A percentile compares a stretch with the other conserved stretches of the same genome.
These are phyloP conservation scores for Gnathochromis pfefferi DNA, from an alignment of 2,113 vertebrate genomes.

Conservation along the genomic window DNA sequence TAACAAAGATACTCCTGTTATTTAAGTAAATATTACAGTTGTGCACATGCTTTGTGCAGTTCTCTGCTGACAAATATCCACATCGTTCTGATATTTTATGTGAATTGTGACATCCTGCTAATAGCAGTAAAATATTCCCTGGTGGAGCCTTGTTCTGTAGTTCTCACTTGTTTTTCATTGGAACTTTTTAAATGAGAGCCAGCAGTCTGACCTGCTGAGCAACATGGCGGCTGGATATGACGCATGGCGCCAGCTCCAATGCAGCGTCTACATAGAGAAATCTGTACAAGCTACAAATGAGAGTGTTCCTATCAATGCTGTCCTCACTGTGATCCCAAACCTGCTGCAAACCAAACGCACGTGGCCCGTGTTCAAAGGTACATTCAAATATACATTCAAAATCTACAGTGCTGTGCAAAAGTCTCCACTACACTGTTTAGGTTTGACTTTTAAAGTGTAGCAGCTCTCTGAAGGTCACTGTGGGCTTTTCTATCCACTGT, in stretches of 20 bases:
- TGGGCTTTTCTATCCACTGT: not conserved
- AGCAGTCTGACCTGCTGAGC: not conserved
- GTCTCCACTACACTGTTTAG: not conserved
- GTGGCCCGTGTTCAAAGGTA: not conserved
- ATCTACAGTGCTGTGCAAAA: not conserved
- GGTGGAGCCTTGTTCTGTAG: not conserved
- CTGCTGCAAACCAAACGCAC: not conserved
- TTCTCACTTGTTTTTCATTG: not conserved
- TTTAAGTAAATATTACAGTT: not conserved
- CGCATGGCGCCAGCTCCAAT: not conserved
- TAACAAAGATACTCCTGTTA: not conserved
- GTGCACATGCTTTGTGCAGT: fast-evolving
- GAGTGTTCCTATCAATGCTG: not conserved
- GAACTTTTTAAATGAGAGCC: not conserved
- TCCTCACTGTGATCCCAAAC: not conserved
- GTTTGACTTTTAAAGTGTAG: not conserved
- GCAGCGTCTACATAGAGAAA: not conserved
- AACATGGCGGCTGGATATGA: not conserved
- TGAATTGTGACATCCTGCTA: not conserved
- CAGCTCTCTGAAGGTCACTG: not conserved
- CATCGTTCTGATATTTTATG: not conserved
- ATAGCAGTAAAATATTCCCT: not conserved
- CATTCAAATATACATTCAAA: not conserved
- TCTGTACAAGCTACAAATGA: not conserved
- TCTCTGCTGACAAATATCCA: not conserved